A percentile compares a stretch with the other conserved stretches of the same genome.
Conservation (phyloP, 2,113 vertebrate species). For the Micronisus gabar region DNA sequence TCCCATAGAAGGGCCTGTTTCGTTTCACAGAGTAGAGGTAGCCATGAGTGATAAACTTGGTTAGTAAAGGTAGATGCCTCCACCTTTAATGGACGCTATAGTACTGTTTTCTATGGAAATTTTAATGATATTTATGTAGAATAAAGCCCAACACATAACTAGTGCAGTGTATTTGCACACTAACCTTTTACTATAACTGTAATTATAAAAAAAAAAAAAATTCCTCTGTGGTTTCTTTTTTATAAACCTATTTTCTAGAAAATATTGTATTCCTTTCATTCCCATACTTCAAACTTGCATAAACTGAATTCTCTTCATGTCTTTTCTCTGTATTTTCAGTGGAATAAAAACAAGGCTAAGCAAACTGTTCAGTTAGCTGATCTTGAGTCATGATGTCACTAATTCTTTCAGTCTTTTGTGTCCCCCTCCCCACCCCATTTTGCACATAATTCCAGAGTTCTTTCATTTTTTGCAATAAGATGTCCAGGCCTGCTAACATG, state of each 20-base stretch:
- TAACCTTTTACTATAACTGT: not conserved
- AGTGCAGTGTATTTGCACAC: not conserved
- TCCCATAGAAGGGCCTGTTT: not conserved
- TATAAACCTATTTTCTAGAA: not conserved
- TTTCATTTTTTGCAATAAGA: not conserved
- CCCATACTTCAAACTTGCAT: not conserved
- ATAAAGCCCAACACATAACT: not conserved
- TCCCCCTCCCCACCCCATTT: not conserved
- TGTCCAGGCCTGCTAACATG: not conserved
- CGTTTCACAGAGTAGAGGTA: not conserved
- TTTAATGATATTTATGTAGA: not conserved
- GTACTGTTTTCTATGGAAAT: not conserved
- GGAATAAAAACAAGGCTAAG: not conserved
- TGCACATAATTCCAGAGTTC: not conserved
- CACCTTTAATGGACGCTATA: not conserved
- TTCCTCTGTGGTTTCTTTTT: not conserved
- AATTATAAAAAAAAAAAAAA: not conserved
- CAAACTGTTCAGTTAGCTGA: not conserved
- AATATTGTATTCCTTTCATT: not conserved
- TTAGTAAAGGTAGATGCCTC: not conserved
- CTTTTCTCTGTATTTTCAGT: not conserved
- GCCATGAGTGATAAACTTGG: not conserved
- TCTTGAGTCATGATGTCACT: not conserved
- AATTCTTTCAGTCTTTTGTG: not conserved
- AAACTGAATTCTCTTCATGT: not conserved